Evolutionary conservation across 2,113 vertebrate genomes (phyloP), one percentile per base, ranked within the genome.

Genomic region (Hypocryptadius cinnamomeus): DNA sequence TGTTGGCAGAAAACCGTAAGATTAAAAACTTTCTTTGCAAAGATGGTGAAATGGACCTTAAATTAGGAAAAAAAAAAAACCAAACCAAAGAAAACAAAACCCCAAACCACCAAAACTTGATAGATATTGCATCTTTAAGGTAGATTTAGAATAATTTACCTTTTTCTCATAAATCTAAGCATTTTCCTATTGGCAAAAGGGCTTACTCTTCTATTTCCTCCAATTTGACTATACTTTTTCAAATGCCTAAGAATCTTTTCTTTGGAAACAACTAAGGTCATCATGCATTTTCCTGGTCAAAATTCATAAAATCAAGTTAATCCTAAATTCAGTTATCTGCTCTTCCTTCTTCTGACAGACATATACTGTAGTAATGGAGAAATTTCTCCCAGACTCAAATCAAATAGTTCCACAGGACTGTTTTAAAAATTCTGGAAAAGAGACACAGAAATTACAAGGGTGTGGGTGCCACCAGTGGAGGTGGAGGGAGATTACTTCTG

Each of bases 361-460:
- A 27, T 42, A 22, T 57, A 13, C 10, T 60, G 3, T 40, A 53
- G 33, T 37, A 54, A 33, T 9, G 7, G 44, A 45, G 13, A 63
- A 66, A 8, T 64, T 92, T 85, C 30, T 64, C 6, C 3, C 21
- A 42, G 48, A 19, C 14, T 47, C 15, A 21, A 25, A 27, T 33
- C 2, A 3, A 76, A 40, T 56, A 33, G 9, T 60, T 83, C 23
- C 16, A 44, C 15, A 40, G n/a, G 66, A 72, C 0, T 2, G 6
- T 53, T 77, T 48, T 53, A 42, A 54, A 81, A 84, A 73, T 48
- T 70, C 31, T 78, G 72, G 28, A 10, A 68, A 37, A 71, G 42
- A 0, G 0, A 8, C 15, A 13, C 39, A 42, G 30, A 76, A 66
- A 73, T 54, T 73, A n/a, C n/a, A 37, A 44, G 5, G 15, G 1